Evolutionary conservation across 2,113 vertebrate species (phyloP).

Genomic region (Pteruthius melanotis): DNA sequence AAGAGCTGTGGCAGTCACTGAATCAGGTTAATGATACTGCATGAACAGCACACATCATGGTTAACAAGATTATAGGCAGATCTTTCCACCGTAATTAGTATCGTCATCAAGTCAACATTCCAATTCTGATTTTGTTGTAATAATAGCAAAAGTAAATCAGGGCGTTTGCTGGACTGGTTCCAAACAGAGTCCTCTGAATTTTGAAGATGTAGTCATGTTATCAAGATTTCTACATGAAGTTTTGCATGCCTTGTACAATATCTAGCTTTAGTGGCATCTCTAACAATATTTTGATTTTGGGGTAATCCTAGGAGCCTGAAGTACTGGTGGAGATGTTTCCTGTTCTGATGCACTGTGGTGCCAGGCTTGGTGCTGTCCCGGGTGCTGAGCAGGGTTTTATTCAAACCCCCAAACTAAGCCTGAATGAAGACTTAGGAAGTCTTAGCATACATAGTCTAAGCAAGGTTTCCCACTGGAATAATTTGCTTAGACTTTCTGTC

Average conservation of each 20-base stretch:
- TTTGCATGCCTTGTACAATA: not conserved
- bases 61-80: not conserved
- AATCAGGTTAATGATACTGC: not conserved
- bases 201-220: not conserved
- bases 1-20: not conserved
- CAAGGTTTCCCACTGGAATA: not conserved
- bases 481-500: not conserved
- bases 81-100: not conserved
- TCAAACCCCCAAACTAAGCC: not conserved
- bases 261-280: not conserved
- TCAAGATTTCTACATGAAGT: not conserved
- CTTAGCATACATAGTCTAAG: not conserved
- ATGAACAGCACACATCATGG: not conserved
- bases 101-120: not conserved
- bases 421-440: not conserved
- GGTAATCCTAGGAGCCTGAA: not conserved
- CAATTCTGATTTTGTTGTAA: not conserved
- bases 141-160: not conserved
- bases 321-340: not conserved
- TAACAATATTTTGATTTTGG: not conserved
- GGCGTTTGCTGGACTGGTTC: rapidly evolving
- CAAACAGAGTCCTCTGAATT: not conserved
- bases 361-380: not conserved
- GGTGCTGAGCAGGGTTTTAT: not conserved
- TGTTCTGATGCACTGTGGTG: not conserved